phyloP scores from a whole-genome alignment of 1,140 invertebrate species.

The Eulimnadia texana region DNA sequence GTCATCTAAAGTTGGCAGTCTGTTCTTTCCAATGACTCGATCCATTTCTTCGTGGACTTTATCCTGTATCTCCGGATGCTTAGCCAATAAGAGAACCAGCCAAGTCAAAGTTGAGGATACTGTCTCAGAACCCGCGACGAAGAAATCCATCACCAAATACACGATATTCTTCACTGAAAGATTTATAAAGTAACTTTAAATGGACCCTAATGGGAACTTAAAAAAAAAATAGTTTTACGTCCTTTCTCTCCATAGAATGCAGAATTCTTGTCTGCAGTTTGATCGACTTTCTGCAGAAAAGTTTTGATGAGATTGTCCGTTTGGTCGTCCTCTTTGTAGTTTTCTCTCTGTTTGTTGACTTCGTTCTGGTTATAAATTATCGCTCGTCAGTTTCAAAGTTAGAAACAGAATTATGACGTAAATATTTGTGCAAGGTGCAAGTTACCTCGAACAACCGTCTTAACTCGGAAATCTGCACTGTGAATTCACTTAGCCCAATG shows the following conservation, averaged over 20 bases:
- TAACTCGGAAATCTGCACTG: not conserved
- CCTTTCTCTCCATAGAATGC: not conserved
- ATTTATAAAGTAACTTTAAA: no score
- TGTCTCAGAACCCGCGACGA: slow-evolving; percentile 84
- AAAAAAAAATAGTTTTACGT: no score
- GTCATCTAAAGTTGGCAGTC: slow-evolving; percentile 68
- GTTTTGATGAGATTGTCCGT: not conserved
- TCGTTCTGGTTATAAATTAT: no score
- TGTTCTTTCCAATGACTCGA: no score
- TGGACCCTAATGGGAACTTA: no score
- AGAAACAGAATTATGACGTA: no score
- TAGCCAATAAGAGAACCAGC: slow-evolving; percentile 73
- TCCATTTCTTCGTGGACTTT: slow-evolving; percentile 77
- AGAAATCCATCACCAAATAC: no score
- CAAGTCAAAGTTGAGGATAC: slow-evolving; percentile 80
- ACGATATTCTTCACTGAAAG: no score
- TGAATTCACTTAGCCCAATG: not conserved
- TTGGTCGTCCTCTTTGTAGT: not conserved
- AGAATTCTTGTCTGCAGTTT: not conserved
- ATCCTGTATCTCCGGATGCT: slow-evolving; percentile 65
- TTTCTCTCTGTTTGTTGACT: not conserved
- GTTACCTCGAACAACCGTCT: not conserved
- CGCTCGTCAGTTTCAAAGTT: no score
- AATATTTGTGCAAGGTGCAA: no score
- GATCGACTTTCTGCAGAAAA: not conserved